Base-by-base conservation (phyloP, 2,113 vertebrate genomes). In the Hemiprocne comata region DNA sequence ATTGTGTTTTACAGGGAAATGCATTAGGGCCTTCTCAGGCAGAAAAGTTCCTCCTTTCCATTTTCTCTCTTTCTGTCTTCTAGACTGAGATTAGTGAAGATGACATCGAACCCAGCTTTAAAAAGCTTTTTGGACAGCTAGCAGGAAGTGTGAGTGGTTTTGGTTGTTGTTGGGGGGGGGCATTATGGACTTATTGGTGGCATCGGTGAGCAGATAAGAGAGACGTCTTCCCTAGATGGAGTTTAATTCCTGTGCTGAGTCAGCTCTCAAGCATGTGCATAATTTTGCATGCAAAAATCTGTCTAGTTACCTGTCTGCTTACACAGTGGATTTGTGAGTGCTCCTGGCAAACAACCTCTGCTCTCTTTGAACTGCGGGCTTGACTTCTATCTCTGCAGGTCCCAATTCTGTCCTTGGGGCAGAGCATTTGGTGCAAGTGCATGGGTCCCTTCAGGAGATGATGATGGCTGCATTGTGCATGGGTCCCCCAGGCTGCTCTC, bases 71-170 rank as follows among this genome's bases (percentile, higher is more conserved):
- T 50, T 90, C 74, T 82, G 15, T 82, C 38, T 79, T 82, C 18
- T 7, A 98, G 98, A 94, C 94, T 0, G 96, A 98, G 11, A n/a
- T 97, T 42, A 96, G 83, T 3, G 98, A 98, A 96, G 98, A 98
- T 1, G 95, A 97, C 89, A 98, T 98, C 0, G 97, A 98, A 4
- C 94, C 97, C 23, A 96, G 73, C 28, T 98, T 98, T 94, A 95
- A 97, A 87, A 98, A 78, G 81, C 87, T 98, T 78, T 98, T 98
- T 73, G 91, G 87, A 46, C 97, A 98, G 80, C 66, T 98, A 67
- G 98, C 98, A 9, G 98, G 98, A 80, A 97, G 94, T 80, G 98
- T 98, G 85, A 96, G 98, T 97, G 11, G 40, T 11, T 31, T 78
- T 38, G 67, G 19, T 20, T 25, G 76, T 12, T n/a, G n/a, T n/a